Evolutionary conservation across 30 jellyfish, hydroid and myxozoan species (phyloP).

Genomic region (Turritopsis rubra): DNA sequence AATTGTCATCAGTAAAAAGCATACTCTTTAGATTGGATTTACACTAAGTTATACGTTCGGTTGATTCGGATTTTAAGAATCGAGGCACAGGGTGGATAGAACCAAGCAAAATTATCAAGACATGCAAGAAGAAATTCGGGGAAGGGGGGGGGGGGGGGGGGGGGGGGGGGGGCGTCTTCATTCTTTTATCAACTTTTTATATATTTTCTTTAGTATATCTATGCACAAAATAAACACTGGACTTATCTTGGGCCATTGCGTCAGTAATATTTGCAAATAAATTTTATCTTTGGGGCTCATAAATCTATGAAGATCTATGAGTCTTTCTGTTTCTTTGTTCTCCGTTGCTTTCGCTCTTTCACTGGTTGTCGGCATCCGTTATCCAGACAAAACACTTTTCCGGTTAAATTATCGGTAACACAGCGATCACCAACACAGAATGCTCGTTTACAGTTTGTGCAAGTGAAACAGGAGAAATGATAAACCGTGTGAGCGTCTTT

Average conservation of each 20-base stretch:
- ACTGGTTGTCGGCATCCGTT: constrained; percentile 12
- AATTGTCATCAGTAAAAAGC: too few relatives aligned
- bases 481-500: background rate
- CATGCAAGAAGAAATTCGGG: background rate
- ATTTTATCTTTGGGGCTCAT: too few relatives aligned
- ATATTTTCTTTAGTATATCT: background rate
- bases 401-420: background rate
- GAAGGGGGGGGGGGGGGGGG: background rate
- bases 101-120: too few relatives aligned
- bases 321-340: constrained; percentile 3
- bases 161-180: too few relatives aligned
- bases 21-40: too few relatives aligned
- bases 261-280: background rate
- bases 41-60: too few relatives aligned
- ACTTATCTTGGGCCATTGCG: background rate
- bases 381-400: background rate
- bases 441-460: constrained; percentile 9
- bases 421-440: background rate
- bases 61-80: too few relatives aligned
- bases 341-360: constrained; percentile 15
- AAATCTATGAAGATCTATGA: background rate
- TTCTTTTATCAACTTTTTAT: background rate
- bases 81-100: too few relatives aligned
- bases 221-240: background rate
- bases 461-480: constrained; percentile 5